Conservation (phyloP, 1,140 invertebrate genomes). For the Saxidomus purpurata region DNA sequence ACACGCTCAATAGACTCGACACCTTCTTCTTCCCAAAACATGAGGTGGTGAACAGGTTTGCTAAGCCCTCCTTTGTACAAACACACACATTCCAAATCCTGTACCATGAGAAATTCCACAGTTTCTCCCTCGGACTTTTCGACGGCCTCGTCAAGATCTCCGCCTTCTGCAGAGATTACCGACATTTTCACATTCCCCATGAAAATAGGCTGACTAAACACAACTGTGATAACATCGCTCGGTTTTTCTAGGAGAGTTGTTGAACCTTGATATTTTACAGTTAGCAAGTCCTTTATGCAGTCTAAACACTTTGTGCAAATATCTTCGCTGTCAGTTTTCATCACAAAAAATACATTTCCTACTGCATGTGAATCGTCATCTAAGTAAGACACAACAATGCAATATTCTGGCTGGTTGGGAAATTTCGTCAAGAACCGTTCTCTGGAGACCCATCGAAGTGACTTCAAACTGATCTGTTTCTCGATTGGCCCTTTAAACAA, state of each 20-base stretch:
- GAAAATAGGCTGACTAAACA: not conserved
- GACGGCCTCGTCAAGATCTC: not conserved
- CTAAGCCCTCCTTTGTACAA: not conserved
- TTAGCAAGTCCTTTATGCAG: not conserved
- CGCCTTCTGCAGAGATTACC: not conserved
- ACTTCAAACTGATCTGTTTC: not conserved
- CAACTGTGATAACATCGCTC: not conserved
- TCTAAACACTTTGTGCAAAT: not conserved
- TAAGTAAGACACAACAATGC: slow-evolving; percentile 3
- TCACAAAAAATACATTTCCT: not conserved
- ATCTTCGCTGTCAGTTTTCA: not conserved
- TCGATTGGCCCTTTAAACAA: not conserved
- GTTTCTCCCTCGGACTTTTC: not conserved
- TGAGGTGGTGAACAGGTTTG: not conserved
- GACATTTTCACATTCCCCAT: not conserved
- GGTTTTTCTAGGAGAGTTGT: not conserved
- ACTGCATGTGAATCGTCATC: not conserved
- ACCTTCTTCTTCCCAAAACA: slow-evolving; percentile 19
- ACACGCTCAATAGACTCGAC: not conserved
- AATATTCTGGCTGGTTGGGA: not conserved
- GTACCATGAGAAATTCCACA: not conserved
- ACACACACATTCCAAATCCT: not conserved
- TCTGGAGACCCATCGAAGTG: not conserved
- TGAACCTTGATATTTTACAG: not conserved
- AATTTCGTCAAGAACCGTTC: too few species aligned